A percentile compares a stretch with the other conserved stretches of the same genome.
phyloP scores from a whole-genome alignment of 2,113 vertebrate genomes.

The Tautogolabrus adspersus region DNA sequence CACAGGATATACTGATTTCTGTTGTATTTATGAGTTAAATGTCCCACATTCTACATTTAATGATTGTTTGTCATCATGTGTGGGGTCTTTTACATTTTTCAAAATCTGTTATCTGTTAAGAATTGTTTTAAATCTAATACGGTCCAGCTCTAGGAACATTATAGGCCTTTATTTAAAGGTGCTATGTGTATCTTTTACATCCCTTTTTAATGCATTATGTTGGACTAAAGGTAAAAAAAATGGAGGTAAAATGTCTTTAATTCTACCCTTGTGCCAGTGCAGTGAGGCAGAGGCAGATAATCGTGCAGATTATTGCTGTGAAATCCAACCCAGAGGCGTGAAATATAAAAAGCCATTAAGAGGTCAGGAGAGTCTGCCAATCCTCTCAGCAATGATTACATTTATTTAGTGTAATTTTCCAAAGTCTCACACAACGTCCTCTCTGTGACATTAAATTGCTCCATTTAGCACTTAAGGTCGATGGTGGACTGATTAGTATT shows the following conservation, averaged over 20 bases:
- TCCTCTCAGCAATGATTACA: constrained; percentile 11
- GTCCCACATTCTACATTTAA: no score
- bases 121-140: no score
- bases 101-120: no score
- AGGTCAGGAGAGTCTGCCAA: neutral
- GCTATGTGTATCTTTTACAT: neutral
- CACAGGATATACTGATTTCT: no score
- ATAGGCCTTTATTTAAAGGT: neutral
- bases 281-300: neutral
- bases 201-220: no score
- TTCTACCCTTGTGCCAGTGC: neutral
- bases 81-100: no score
- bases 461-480: neutral
- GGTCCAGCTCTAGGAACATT: neutral
- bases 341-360: constrained; percentile 24
- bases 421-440: neutral
- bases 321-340: constrained; percentile 13
- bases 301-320: constrained; percentile 18
- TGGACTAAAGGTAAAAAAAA: neutral
- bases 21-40: no score
- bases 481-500: constrained; percentile 7
- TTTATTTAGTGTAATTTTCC: constrained; percentile 8
- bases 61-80: no score
- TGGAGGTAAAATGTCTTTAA: neutral
- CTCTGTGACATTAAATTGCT: neutral